These are phyloP conservation scores for Cinclus cinclus DNA, from an alignment of 2,113 vertebrate species.

Conservation along the genomic window DNA sequence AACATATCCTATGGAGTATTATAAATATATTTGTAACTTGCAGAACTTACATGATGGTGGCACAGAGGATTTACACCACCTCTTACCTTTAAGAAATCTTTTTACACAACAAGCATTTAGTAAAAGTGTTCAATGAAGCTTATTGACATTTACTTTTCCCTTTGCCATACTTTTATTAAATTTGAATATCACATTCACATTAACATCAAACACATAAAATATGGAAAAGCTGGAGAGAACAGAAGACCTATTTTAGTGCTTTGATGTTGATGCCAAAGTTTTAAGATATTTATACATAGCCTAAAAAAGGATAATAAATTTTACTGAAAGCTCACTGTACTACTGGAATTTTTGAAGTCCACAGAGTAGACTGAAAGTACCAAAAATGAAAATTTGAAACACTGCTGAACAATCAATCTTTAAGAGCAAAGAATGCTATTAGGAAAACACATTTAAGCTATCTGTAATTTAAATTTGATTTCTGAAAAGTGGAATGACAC, in stretches of 20 bases:
- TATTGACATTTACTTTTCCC: constrained; percentile 74
- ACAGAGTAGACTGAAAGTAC: constrained; percentile 63
- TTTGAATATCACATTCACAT: constrained; percentile 70
- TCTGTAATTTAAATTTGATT: constrained; percentile 59
- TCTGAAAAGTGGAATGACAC: constrained; percentile 25
- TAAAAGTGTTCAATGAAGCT: constrained; percentile 64
- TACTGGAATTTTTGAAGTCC: constrained; percentile 65
- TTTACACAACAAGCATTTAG: constrained; percentile 67
- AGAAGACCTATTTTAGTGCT: constrained; percentile 75
- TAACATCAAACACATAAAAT: constrained; percentile 78
- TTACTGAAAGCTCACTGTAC: constrained; percentile 70
- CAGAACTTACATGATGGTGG: neutral
- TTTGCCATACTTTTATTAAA: constrained; percentile 69
- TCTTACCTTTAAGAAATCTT: constrained; percentile 60
- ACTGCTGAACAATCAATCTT: constrained; percentile 71
- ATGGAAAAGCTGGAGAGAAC: constrained; percentile 72
- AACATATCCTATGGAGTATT: neutral
- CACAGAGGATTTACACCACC: constrained; percentile 59
- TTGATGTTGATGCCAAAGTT: constrained; percentile 71
- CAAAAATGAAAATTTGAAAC: constrained; percentile 62
- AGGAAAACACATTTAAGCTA: constrained; percentile 65
- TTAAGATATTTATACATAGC: constrained; percentile 76
- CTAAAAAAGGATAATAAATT: constrained; percentile 79
- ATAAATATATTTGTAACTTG: constrained; percentile 34
- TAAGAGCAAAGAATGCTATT: constrained; percentile 59